These are phyloP conservation scores for Setipinna tenuifilis DNA, from an alignment of 2,797 vertebrate genomes.

Conservation along the genomic window DNA sequence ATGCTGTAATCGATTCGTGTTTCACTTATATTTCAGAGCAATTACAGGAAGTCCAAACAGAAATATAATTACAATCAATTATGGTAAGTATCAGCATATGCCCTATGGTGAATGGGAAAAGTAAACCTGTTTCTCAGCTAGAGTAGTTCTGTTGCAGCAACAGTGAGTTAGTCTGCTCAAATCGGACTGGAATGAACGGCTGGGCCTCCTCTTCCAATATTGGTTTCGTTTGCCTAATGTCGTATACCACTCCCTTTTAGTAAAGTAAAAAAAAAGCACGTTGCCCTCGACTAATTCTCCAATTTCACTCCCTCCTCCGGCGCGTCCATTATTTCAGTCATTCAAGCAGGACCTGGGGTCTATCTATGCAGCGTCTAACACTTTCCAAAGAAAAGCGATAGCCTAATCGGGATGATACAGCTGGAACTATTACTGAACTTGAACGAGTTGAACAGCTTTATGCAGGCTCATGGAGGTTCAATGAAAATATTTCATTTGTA, in stretches of 20 bases:
- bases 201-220: conserved; percentile 46
- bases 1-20: conserved; percentile 45
- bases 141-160: conserved; percentile 39
- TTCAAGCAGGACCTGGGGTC: conserved; percentile 7
- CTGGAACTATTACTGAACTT: conserved; percentile 52
- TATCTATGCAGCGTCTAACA: conserved; percentile 12
- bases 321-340: conserved; percentile 22
- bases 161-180: conserved; percentile 33
- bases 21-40: conserved; percentile 51
- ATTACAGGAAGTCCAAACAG: conserved; percentile 46
- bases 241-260: conserved; percentile 63
- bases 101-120: conserved; percentile 37
- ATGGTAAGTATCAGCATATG: conserved; percentile 44
- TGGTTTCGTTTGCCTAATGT: conserved; percentile 58
- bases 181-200: conserved; percentile 41
- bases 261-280: conserved; percentile 39
- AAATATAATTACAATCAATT: conserved; percentile 51
- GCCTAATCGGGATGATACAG: conserved; percentile 51
- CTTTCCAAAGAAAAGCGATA: conserved; percentile 41
- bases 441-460: conserved; percentile 39
- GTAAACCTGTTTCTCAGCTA: conserved; percentile 37
- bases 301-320: conserved; percentile 54
- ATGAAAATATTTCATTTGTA: neutral
- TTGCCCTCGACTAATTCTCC: conserved; percentile 29
- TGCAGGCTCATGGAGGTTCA: conserved; percentile 32